Percentiles rank a stretch among this genome's conserved stretches.
Evolutionary conservation across 2,888 invertebrate species (phyloP).

Genomic region (Incurvaria masculella): DNA sequence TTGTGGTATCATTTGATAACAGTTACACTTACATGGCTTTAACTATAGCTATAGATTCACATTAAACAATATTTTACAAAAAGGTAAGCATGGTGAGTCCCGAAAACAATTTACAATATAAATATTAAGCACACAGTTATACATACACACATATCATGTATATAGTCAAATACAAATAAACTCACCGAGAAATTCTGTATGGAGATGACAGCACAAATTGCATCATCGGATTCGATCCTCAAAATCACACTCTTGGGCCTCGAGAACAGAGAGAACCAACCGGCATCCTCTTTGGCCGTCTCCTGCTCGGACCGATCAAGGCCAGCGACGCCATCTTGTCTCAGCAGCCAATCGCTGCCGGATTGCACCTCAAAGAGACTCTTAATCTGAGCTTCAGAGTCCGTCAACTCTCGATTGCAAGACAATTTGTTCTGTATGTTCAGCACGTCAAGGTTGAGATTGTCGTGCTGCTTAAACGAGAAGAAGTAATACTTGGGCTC

Average conservation of each 20-base stretch:
- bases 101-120: too few relatives aligned
- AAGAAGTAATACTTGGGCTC: slow-evolving; percentile 54
- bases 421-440: slow-evolving; percentile 30
- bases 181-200: slow-evolving; percentile 72
- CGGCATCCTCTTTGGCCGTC: slow-evolving; percentile 12
- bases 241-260: slow-evolving; percentile 56
- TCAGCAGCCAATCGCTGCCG: slow-evolving; percentile 6
- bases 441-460: slow-evolving; percentile 10
- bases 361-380: slow-evolving; percentile 24
- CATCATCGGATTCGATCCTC: slow-evolving; percentile 61
- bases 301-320: background rate
- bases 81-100: too few relatives aligned
- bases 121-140: too few relatives aligned
- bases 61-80: too few relatives aligned
- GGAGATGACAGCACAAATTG: slow-evolving; percentile 73
- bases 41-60: too few relatives aligned
- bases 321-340: background rate
- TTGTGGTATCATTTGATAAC: too few relatives aligned
- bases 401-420: slow-evolving; percentile 49
- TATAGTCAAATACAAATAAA: too few relatives aligned
- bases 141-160: too few relatives aligned
- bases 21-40: too few relatives aligned
- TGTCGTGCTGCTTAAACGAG: slow-evolving; percentile 41
- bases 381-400: slow-evolving; percentile 20
- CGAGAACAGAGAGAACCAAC: slow-evolving; percentile 37